Conservation (phyloP, 2,113 vertebrate genomes). For the Pica pica region DNA sequence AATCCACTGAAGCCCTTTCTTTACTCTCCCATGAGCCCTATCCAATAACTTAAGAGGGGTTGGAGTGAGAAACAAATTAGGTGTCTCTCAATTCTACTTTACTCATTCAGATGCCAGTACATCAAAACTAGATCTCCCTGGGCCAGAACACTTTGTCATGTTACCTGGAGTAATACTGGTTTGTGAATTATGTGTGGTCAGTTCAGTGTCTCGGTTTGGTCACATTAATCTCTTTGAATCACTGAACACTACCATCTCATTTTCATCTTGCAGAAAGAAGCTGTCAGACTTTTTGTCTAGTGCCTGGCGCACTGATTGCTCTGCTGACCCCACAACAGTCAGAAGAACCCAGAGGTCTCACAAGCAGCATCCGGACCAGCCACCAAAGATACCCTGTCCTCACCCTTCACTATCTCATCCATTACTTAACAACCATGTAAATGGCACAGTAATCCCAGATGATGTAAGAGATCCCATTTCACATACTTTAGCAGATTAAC, state of each 20-base stretch:
- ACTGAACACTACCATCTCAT: background rate
- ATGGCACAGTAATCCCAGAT: background rate
- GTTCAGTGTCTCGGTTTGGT: background rate
- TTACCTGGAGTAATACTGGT: background rate
- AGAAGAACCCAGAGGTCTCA: background rate
- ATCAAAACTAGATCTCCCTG: slow-evolving; percentile 8
- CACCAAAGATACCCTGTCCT: background rate
- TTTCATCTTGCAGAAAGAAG: slow-evolving; percentile 15
- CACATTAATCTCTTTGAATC: slow-evolving; percentile 28
- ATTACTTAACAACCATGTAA: background rate
- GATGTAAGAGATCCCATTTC: background rate
- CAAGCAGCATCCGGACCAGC: background rate
- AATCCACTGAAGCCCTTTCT: too few relatives aligned
- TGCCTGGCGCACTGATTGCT: background rate
- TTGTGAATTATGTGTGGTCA: slow-evolving; percentile 15
- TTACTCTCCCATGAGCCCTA: background rate
- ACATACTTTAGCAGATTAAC: background rate
- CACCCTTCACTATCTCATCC: background rate
- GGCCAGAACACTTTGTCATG: background rate
- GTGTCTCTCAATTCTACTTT: slow-evolving; percentile 11
- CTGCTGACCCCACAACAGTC: background rate
- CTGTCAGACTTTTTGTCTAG: background rate
- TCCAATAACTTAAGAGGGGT: background rate
- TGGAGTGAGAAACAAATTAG: background rate
- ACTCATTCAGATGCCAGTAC: background rate